phyloP scores from a whole-genome alignment of 2,113 vertebrate genomes.

The Triplophysa tibetana region DNA sequence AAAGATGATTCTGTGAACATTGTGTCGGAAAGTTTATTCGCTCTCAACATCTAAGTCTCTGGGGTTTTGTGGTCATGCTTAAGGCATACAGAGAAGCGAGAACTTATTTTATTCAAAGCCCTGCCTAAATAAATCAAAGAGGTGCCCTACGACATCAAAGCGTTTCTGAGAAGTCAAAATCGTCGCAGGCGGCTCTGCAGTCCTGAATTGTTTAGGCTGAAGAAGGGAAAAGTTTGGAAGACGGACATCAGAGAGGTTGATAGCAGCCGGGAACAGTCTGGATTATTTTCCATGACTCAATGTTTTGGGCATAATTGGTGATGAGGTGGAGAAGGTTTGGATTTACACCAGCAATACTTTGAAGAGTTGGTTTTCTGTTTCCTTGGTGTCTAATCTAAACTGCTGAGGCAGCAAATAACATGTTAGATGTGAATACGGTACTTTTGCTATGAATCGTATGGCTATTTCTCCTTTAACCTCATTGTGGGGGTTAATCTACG shows the following conservation, averaged over 20 bases:
- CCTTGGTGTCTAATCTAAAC: slow-evolving; percentile 4
- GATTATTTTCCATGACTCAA: slow-evolving; percentile 36
- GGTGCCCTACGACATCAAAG: slow-evolving; percentile 38
- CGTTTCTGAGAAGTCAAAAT: slow-evolving; percentile 26
- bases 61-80: slow-evolving; percentile 25
- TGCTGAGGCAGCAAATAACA: neutral
- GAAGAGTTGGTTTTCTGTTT: neutral
- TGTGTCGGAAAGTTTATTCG: neutral
- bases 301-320: slow-evolving; percentile 4
- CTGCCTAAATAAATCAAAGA: slow-evolving; percentile 22
- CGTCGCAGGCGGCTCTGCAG: slow-evolving; percentile 2
- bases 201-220: slow-evolving; percentile 8
- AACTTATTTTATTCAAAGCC: slow-evolving; percentile 12
- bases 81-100: neutral
- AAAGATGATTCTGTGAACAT: neutral
- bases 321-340: neutral
- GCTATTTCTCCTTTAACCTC: too few relatives aligned
- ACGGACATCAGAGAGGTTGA: neutral
- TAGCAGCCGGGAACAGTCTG: slow-evolving; percentile 36
- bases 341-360: neutral
- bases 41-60: neutral
- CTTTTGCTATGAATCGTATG: neutral
- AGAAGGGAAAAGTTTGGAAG: neutral
- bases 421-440: neutral
- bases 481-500: neutral